Percentiles rank a stretch among this genome's conserved stretches.
Evolutionary conservation across 2,113 vertebrate species (phyloP).

Genomic region (Casuarius casuarius): DNA sequence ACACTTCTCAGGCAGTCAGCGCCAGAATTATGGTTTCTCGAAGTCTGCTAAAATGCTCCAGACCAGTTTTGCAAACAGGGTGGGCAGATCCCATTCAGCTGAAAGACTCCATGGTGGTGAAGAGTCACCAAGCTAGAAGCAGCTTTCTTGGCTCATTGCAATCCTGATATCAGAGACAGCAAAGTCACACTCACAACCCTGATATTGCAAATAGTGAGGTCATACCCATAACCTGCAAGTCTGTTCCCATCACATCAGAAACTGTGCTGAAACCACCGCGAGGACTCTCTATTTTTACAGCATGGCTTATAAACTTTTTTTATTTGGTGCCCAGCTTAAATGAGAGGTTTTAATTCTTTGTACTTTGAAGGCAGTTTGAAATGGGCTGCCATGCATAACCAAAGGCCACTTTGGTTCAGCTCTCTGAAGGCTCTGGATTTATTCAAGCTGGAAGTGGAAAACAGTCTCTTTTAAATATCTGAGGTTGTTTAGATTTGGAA

Average conservation of each 20-base stretch:
- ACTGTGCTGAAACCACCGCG: neutral
- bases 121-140: slow-evolving; percentile 36
- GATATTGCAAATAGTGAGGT: neutral
- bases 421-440: neutral
- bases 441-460: neutral
- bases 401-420: neutral
- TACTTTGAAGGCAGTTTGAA: neutral
- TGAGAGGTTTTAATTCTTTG: neutral
- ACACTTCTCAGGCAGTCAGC: neutral
- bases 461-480: neutral
- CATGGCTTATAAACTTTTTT: neutral
- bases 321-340: neutral
- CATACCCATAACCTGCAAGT: slow-evolving; percentile 13
- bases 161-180: neutral
- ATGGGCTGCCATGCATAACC: neutral
- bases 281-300: neutral
- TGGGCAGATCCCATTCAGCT: slow-evolving; percentile 7
- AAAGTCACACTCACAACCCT: neutral
- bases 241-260: slow-evolving; percentile 18
- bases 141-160: neutral
- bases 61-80: neutral
- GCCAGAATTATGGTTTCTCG: neutral
- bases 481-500: neutral
- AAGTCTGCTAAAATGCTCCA: slow-evolving; percentile 5
- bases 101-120: neutral